Base-by-base conservation (phyloP, 2,797 vertebrate species). In the Anguilla obscura region DNA sequence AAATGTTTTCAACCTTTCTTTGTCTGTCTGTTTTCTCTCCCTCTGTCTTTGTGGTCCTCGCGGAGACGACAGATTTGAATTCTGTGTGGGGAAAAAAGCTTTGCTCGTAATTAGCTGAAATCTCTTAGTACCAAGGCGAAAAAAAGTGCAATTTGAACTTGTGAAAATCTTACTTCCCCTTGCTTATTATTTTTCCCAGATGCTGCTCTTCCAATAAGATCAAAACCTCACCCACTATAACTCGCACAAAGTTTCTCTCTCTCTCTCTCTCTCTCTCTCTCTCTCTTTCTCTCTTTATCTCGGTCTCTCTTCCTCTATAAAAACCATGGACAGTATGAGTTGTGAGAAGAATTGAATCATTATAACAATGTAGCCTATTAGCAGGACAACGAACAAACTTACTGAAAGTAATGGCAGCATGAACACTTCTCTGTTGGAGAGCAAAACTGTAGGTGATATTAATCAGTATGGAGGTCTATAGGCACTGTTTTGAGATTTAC, bases 81-180 rank as follows among this genome's bases (percentile, higher is more conserved):
- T 93, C 93, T 90, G 91, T 93, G 94, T 91, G 93, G 91, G 93
- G 91, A 40, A 91, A 94, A 85, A 94, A 94, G 95, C 92, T 95
- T 95, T 92, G 92, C 91, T 93, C 90, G 94, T 96, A 96, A 96
- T 96, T 96, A 96, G 94, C 95, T 94, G 94, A 95, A 95, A 94
- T 92, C 93, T 95, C 93, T 93, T 92, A 91, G 92, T 91, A 91
- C 93, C 92, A 60, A 94, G 94, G 94, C 92, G 89, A 33, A 91
- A 92, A 60, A 91, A 91, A 96, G 95, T 94, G 91, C 89, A 92
- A 94, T 93, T 90, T 92, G 92, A 89, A 94, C 83, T 94, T 95
- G 82, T 85, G 87, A 91, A 91, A 86, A 84, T 71, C 86, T 66
- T 76, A 45, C 87, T 76, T 85, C 90, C 89, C 60, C 89, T 92